Conservation (phyloP, 2,888 invertebrate genomes). For the Nemotelus nigrinus region DNA sequence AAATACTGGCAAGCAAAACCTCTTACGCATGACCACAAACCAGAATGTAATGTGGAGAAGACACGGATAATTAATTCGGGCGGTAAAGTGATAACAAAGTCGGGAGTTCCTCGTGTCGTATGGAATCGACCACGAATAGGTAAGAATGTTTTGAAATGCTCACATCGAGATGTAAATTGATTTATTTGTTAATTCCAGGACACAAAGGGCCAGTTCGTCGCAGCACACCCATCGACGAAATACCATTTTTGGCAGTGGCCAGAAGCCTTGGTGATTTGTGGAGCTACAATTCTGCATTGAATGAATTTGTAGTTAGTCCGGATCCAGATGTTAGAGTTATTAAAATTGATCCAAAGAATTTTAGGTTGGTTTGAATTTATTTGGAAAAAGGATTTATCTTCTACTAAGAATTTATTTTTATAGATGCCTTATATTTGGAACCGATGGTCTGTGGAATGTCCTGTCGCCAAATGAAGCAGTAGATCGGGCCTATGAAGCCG, state of each 20-base stretch:
- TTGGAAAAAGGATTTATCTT: not conserved
- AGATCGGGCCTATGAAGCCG: constrained; percentile 82
- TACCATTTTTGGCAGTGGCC: constrained; percentile 96
- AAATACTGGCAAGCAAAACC: constrained; percentile 82
- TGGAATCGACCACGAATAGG: constrained; percentile 93
- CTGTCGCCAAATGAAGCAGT: constrained; percentile 85
- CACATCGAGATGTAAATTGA: not conserved
- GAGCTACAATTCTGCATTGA: constrained; percentile 92
- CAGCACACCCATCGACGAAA: constrained; percentile 90
- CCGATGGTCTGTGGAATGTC: constrained; percentile 98
- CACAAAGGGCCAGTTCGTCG: constrained; percentile 84
- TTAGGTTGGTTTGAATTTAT: constrained; percentile 64
- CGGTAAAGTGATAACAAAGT: constrained; percentile 80
- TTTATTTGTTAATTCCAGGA: constrained; percentile 48
- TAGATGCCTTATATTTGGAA: constrained; percentile 92
- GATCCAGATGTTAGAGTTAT: constrained; percentile 94
- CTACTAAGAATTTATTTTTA: not conserved
- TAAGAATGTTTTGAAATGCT: constrained; percentile 43
- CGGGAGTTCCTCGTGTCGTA: constrained; percentile 94
- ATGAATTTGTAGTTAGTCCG: constrained; percentile 96
- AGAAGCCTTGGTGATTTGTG: constrained; percentile 95
- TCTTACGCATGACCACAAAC: constrained; percentile 94
- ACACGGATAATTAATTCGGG: constrained; percentile 83
- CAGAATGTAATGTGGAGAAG: constrained; percentile 86
- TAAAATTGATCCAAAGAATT: constrained; percentile 79